Evolutionary conservation across 2,888 invertebrate genomes (phyloP), one percentile per base, ranked within the genome.

Genomic region (Trichogramma evanescens): DNA sequence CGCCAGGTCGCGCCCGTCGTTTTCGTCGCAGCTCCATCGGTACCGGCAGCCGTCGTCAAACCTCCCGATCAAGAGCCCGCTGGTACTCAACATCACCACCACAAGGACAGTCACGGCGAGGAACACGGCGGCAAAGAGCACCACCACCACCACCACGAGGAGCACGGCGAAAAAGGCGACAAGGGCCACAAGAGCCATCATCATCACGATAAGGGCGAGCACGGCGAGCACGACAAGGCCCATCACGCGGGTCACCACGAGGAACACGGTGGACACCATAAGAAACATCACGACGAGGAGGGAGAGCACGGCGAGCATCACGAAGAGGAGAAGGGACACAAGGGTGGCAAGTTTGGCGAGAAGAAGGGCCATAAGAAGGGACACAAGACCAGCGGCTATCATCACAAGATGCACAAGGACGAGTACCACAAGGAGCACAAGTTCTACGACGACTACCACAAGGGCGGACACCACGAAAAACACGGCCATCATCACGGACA

Each of bases 361-460:
- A 88, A 88, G 71, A 87, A 88, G 66, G 89, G 87, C 0, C 89
- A 89, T 72, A 89, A 88, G 72, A 87, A 87, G 69, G 89, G 89
- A 4, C 88, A 89, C 71, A 88, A 88, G 73, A 88, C 87, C 2
- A 88, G 87, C 75, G 89, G 89, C 0, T 89, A 87, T 77, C 89
- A 89, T 79, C 88, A 89, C 78, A 88, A 87, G 68, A 87, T 88
- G 76, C 88, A 88, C 79, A 88, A 88, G 73, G 89, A 89, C 69
- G 89, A 89, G 74, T 89, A 85, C 77, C 86, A 88, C 73, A 88
- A 86, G 70, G 88, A 89, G 71, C 89, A 89, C 77, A 88, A 87
- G 73, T 88, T 89, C 80, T 89, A 89, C 78, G 88, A 88, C 67
- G 87, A 88, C 75, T 83, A 80, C 74, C 87, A 88, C 76, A 86